Evolutionary conservation across 2,888 invertebrate genomes (phyloP), one percentile per base, ranked within the genome.

Genomic region (Apotomis betuletana): DNA sequence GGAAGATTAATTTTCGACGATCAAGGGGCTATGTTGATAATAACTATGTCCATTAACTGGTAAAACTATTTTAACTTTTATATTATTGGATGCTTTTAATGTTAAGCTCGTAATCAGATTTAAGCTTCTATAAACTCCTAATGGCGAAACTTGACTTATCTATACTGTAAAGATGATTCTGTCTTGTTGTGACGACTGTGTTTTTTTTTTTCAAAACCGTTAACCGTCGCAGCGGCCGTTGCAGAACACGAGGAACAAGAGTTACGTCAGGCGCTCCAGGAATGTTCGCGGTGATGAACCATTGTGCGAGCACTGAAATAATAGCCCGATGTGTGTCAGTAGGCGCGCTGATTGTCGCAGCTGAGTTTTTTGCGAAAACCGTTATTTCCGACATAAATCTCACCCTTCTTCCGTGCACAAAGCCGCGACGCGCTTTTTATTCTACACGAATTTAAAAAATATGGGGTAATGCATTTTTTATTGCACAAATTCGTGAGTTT

Each of bases 401-500:
- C 92, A 92, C 92, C 92, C 92, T 93, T 92, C 91, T 90, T 87
- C 84, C 83, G 74, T 83, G 85, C 88, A 91, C 92, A 91, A 91
- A 87, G 83, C 83, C 85, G 86, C 83, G 80, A 85, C 87, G 87
- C 85, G 86, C 87, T 89, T 89, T 90, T 87, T 87, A 79, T 77
- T 83, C 81, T 82, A 80, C 78, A 79, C 82, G 83, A 87, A 89
- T 91, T 91, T 86, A 80, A 80, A 84, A 90, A 92, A 92, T 89
- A 86, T 93, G 92, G 92, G 93, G 93, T 93, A 93, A 93, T 93
- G 92, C 91, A 88, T 85, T 93, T 92, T 92, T 92, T 92, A 91
- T 90, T 84, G 83, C 81, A 85, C 85, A 89, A 88, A 71, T 82
- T 83, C 78, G 83, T 81, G 79, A 78, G 82, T 79, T 83, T 78